These are phyloP conservation scores for Umimayanthus chanpuru DNA, from an alignment of 92 coral and sea anemone genomes.

Conservation along the genomic window DNA sequence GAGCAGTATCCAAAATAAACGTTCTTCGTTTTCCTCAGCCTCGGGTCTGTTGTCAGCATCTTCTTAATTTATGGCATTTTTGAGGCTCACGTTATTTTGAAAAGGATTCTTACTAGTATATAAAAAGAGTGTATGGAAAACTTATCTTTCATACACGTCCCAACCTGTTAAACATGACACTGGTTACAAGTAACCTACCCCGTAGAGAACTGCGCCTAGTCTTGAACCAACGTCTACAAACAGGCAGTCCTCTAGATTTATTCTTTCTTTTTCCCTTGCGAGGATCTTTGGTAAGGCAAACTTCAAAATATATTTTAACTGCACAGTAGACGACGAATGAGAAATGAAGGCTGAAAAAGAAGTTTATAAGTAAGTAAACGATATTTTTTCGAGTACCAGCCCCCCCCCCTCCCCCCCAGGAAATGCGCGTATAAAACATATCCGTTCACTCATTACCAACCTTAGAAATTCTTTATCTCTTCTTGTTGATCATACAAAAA, in stretches of 20 bases:
- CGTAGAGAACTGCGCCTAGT: conserved; percentile 83
- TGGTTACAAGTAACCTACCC: conserved; percentile 49
- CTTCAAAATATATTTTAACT: conserved; percentile 66
- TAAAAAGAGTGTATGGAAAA: neutral
- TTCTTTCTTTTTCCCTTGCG: neutral
- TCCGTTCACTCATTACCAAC: no score
- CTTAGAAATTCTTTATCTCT: no score
- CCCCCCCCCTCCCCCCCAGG: no score
- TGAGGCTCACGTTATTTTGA: no score
- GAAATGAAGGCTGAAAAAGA: conserved; percentile 74
- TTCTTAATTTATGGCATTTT: no score
- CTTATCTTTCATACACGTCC: neutral
- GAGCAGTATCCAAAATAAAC: no score
- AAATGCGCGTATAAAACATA: no score
- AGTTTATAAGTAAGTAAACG: neutral
- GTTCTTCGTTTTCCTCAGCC: no score
- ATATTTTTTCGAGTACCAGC: neutral
- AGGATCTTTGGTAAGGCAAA: conserved; percentile 60
- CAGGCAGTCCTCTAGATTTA: conserved; percentile 11
- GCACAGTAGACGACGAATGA: conserved; percentile 69
- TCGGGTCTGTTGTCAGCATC: no score
- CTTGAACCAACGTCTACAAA: conserved; percentile 82
- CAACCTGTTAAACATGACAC: neutral
- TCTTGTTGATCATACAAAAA: no score
- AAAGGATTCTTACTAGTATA: no score